Conservation (phyloP, 2,797 vertebrate species). For the Helostoma temminkii region DNA sequence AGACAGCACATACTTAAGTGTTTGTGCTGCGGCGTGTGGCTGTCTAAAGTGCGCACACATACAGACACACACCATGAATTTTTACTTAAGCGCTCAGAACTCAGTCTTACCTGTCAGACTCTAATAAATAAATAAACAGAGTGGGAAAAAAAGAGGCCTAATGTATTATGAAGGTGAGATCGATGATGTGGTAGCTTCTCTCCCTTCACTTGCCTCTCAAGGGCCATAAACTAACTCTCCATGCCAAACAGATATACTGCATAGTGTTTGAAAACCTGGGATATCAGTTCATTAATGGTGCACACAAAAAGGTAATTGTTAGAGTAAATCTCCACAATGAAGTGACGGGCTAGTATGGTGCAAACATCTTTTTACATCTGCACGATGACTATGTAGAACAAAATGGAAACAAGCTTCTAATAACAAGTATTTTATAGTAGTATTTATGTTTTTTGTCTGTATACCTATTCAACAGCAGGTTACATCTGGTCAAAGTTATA, state of each 20-base stretch:
- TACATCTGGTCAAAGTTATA: too few relatives aligned
- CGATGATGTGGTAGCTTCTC: constrained; percentile 13
- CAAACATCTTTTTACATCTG: background rate
- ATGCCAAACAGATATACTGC: background rate
- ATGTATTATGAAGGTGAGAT: constrained; percentile 38
- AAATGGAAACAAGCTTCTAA: too few relatives aligned
- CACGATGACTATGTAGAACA: background rate
- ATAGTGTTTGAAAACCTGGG: constrained; percentile 1
- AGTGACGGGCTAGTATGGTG: background rate
- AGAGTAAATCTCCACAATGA: background rate
- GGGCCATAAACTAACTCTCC: constrained; percentile 16
- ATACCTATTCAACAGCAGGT: too few relatives aligned
- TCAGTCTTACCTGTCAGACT: constrained; percentile 21
- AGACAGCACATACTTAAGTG: constrained; percentile 2
- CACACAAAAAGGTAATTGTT: background rate
- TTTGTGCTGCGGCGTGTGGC: constrained; percentile 9
- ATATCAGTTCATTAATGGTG: background rate
- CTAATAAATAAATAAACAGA: constrained; percentile 47
- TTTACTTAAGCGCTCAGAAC: constrained; percentile 12
- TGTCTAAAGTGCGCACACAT: constrained; percentile 18
- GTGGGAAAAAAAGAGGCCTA: constrained; percentile 17
- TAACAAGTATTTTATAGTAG: too few relatives aligned
- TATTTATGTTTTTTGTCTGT: too few relatives aligned
- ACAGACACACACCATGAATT: constrained; percentile 16
- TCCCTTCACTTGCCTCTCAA: background rate